Conservation (phyloP, 2,113 vertebrate genomes). For the Podarcis raffonei region DNA sequence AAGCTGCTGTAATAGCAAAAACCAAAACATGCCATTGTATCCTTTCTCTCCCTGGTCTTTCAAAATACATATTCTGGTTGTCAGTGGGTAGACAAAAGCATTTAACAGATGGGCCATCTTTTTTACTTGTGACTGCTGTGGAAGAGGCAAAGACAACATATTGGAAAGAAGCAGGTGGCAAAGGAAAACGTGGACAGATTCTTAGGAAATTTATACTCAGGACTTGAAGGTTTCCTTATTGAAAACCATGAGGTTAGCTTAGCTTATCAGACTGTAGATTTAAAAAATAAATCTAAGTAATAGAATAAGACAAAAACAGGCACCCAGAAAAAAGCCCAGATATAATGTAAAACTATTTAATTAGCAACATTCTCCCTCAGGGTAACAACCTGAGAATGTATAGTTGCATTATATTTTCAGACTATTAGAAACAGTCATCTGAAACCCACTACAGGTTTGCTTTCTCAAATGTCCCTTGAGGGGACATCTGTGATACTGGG, state of each 20-base stretch:
- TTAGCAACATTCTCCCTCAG: constrained; percentile 5
- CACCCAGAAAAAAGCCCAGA: neutral
- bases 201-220: neutral
- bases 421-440: neutral
- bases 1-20: neutral
- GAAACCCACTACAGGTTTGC: neutral
- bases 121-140: neutral
- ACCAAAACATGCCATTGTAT: neutral
- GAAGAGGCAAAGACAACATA: neutral
- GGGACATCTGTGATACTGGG: neutral
- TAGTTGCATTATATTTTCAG: constrained; percentile 5
- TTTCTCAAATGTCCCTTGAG: neutral
- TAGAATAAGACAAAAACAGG: neutral
- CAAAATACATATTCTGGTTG: neutral
- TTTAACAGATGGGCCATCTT: neutral
- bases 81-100: neutral
- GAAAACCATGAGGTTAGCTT: neutral
- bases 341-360: constrained; percentile 11
- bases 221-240: neutral
- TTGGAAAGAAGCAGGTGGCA: neutral
- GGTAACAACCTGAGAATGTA: constrained; percentile 33
- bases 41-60: neutral
- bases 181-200: neutral
- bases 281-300: neutral
- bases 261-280: neutral